Evolutionary conservation across 2,888 invertebrate genomes (phyloP), one percentile per base, ranked within the genome.

Genomic region (Vanessa cardui): DNA sequence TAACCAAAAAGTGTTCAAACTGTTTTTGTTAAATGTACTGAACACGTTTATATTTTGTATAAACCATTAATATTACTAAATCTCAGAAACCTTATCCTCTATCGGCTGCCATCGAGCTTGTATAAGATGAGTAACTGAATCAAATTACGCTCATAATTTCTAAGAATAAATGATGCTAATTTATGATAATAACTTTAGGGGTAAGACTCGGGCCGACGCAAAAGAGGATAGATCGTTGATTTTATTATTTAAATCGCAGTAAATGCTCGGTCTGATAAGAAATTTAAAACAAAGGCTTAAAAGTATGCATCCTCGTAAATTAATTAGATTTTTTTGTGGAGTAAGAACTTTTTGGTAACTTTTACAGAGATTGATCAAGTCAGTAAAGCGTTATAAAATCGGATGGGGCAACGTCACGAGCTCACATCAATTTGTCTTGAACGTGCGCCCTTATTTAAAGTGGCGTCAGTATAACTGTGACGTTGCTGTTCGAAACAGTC

Each of bases 131-230:
- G 64, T 68, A 59, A 83, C 82, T 83, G 77, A 86, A 88, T 86
- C 79, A 83, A 87, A 88, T 87, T 84, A 86, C 81, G 82, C 80
- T 87, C 84, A 85, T 85, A 87, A 89, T 88, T 88, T 88, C 87
- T 88, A 84, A 72, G 80, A 79, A 83, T 85, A 87, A 88, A 85
- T 85, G 86, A 85, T 88, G 84, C 83, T 85, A 88, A 89, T 89
- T 88, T 88, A 90, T 88, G 86, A 59, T 70, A 72, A 72, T 68
- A 56, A 61, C 58, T 62, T 64, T 31, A 54, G 68, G 54, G 59
- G 64, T 62, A 67, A 64, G 20, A 26, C 64, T 44, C 47, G 33
- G 20, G 62, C 50, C 60, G 63, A 39, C 69, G 67, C 45, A 54
- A 54, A 66, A 59, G 21, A 46, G 49, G 60, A 68, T 65, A 62